Conservation (phyloP, 1,140 invertebrate species). For the Plectus sambesii region DNA sequence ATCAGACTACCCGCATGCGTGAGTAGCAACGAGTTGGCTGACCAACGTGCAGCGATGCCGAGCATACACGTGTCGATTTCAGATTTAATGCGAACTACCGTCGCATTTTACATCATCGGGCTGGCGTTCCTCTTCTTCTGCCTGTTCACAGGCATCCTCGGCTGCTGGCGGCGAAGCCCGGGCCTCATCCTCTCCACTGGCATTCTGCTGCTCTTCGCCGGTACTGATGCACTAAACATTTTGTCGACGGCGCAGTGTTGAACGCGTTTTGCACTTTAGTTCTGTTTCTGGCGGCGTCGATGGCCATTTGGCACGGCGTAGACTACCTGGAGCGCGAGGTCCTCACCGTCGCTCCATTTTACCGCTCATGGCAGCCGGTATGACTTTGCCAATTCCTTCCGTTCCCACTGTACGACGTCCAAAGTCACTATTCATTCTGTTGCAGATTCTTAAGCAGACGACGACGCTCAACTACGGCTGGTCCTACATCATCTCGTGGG, state of each 20-base stretch:
- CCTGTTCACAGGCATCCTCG: background rate
- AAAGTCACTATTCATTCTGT: background rate
- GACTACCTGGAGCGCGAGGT: background rate
- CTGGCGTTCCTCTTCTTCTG: background rate
- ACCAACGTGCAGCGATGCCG: too few species aligned
- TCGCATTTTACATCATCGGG: constrained; percentile 1
- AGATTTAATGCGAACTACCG: background rate
- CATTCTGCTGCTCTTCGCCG: background rate
- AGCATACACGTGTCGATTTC: too few species aligned
- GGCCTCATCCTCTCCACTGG: background rate
- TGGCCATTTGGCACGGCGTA: constrained; percentile 1
- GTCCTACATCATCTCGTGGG: background rate
- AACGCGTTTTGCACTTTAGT: background rate
- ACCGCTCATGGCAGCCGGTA: background rate
- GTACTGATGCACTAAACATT: too few species aligned
- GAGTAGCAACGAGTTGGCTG: too few species aligned
- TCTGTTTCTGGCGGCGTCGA: background rate
- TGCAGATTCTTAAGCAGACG: background rate
- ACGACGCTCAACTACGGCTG: background rate
- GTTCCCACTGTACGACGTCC: background rate
- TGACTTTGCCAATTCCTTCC: too few species aligned
- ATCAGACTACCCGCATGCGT: too few species aligned
- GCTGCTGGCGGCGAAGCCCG: background rate
- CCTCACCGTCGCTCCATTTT: background rate
- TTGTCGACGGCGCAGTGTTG: background rate